A percentile compares a stretch with the other conserved stretches of the same genome.
These are phyloP conservation scores for Pheosia gnoma DNA, from an alignment of 2,888 invertebrate species.

Conservation along the genomic window DNA sequence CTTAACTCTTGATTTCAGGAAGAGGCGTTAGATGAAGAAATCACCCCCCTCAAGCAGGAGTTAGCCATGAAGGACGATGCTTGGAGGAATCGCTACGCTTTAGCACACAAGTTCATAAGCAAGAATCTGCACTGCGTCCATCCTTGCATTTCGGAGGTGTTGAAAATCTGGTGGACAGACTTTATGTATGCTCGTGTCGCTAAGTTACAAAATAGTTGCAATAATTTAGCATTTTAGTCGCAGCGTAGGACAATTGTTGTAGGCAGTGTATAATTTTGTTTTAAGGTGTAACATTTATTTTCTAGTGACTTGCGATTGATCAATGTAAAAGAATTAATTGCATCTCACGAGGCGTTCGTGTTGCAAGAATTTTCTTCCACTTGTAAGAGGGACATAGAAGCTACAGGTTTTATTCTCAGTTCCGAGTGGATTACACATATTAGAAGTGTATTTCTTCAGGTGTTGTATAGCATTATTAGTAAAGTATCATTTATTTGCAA, in stretches of 20 bases:
- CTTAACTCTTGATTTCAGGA: conserved; percentile 50
- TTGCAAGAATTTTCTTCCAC: conserved; percentile 85
- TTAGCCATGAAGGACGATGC: conserved; percentile 86
- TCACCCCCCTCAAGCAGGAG: conserved; percentile 83
- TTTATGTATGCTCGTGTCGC: conserved; percentile 83
- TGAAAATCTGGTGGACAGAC: conserved; percentile 91
- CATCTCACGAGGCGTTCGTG: conserved; percentile 86
- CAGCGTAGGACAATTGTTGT: too few relatives aligned
- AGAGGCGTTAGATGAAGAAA: conserved; percentile 77
- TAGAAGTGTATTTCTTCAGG: conserved; percentile 85
- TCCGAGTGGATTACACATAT: conserved; percentile 86
- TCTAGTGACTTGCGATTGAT: conserved; percentile 85
- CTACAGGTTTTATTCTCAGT: conserved; percentile 86
- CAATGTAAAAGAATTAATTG: conserved; percentile 82
- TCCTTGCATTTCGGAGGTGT: conserved; percentile 90
- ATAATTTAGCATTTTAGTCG: background rate
- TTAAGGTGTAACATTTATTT: conserved; percentile 10
- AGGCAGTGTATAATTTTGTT: too few relatives aligned
- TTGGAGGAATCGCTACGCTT: conserved; percentile 85
- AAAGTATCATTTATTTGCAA: background rate
- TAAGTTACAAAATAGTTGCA: background rate
- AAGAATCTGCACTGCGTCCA: conserved; percentile 90
- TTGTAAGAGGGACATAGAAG: conserved; percentile 84
- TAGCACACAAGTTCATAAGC: conserved; percentile 62
- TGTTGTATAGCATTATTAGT: conserved; percentile 35